phyloP scores from a whole-genome alignment of 2,797 vertebrate species.

The Scyliorhinus canicula region DNA sequence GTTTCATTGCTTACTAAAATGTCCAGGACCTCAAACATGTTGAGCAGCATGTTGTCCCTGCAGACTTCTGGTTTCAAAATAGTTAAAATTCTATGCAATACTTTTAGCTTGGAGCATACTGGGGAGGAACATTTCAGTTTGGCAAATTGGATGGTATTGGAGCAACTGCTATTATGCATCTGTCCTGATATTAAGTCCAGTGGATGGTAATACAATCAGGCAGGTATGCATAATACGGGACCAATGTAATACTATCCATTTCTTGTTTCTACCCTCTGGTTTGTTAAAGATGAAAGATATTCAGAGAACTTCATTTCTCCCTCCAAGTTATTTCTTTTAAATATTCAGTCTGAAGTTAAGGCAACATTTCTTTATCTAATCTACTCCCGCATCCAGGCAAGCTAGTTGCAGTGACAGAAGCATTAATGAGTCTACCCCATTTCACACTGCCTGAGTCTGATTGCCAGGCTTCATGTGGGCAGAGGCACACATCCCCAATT shows the following conservation, averaged over 20 bases:
- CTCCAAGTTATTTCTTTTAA: neutral
- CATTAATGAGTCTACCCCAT: neutral
- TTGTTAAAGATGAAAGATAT: neutral
- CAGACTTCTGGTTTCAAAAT: neutral
- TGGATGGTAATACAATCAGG: neutral
- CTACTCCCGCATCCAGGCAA: neutral
- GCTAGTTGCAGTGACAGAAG: neutral
- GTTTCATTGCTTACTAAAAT: neutral
- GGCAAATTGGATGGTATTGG: neutral
- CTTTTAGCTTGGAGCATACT: neutral
- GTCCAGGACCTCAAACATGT: neutral
- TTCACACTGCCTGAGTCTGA: neutral
- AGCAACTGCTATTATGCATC: neutral
- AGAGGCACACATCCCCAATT: neutral
- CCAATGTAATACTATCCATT: neutral
- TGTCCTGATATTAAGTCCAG: neutral
- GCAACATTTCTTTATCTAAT: neutral
- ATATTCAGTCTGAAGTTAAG: neutral
- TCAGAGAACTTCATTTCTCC: neutral
- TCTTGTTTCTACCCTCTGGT: too few relatives aligned
- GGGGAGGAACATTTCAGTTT: neutral
- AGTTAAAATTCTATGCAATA: neutral
- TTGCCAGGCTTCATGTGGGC: neutral
- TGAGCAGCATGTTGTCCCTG: neutral
- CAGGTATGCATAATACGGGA: neutral